phyloP scores from a whole-genome alignment of 1,140 invertebrate genomes.

The Mya arenaria region DNA sequence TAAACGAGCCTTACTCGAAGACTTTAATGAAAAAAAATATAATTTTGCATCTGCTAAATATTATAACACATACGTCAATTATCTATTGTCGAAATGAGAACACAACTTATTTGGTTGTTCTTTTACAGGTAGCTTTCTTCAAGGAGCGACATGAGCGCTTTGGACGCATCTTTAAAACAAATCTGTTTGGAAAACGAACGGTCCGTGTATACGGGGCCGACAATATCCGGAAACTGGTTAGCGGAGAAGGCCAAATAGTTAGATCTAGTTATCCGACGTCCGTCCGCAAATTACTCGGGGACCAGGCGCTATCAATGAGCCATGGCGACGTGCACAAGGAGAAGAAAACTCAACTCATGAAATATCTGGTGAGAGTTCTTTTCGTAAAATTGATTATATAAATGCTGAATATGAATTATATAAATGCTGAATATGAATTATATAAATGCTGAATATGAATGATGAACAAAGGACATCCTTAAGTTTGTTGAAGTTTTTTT shows the following conservation, averaged over 20 bases:
- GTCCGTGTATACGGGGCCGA: conserved; percentile 69
- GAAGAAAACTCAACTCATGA: conserved; percentile 59
- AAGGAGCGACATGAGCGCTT: conserved; percentile 51
- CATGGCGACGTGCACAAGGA: conserved; percentile 58
- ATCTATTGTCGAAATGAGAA: too few species aligned
- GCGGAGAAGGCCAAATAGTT: conserved; percentile 68
- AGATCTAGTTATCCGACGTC: conserved; percentile 67
- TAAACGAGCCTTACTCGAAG: too few species aligned
- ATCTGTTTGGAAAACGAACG: conserved; percentile 65
- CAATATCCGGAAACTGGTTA: conserved; percentile 67
- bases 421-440: too few species aligned
- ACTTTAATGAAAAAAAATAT: too few species aligned
- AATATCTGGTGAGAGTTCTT: conserved; percentile 59
- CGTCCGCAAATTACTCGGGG: conserved; percentile 62
- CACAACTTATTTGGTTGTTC: too few species aligned
- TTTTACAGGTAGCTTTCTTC: conserved; percentile 62
- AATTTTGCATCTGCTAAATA: too few species aligned
- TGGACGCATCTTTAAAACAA: conserved; percentile 71
- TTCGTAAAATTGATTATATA: too few species aligned
- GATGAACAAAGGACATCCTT: too few species aligned
- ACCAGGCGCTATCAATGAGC: conserved; percentile 56
- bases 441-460: too few species aligned
- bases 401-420: too few species aligned
- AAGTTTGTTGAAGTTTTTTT: too few species aligned
- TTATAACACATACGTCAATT: too few species aligned